Conservation (phyloP, 2,888 invertebrate species). For the Rhagium mordax region DNA sequence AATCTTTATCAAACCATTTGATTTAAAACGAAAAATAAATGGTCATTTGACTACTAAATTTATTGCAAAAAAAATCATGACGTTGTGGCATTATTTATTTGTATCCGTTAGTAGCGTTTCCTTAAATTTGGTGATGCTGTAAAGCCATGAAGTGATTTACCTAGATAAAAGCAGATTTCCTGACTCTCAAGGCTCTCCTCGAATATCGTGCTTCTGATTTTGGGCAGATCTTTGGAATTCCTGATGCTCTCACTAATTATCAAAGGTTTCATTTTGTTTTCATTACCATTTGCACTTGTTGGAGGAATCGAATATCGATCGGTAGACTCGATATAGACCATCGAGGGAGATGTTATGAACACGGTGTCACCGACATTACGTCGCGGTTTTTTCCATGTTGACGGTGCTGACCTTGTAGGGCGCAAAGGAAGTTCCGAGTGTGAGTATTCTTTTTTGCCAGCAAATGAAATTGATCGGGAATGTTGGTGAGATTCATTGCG, state of each 20-base stretch:
- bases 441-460: background rate
- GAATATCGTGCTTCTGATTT: slow-evolving; percentile 62
- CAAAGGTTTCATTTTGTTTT: slow-evolving; percentile 38
- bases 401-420: background rate
- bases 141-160: slow-evolving; percentile 54
- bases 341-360: slow-evolving; percentile 74
- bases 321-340: slow-evolving; percentile 70
- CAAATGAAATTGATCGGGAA: background rate
- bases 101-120: too few relatives aligned
- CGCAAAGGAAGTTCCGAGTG: background rate
- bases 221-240: slow-evolving; percentile 59
- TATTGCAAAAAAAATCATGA: too few relatives aligned
- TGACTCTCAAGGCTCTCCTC: slow-evolving; percentile 65
- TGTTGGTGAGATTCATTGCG: background rate
- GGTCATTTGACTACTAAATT: too few relatives aligned
- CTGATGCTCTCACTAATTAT: slow-evolving; percentile 52
- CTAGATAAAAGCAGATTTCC: slow-evolving; percentile 67
- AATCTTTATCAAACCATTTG: too few relatives aligned
- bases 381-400: slow-evolving; percentile 64
- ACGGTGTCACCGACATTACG: slow-evolving; percentile 77
- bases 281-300: slow-evolving; percentile 37
- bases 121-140: too few relatives aligned
- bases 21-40: too few relatives aligned
- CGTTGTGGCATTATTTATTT: too few relatives aligned
- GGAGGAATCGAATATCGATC: slow-evolving; percentile 48